These are phyloP conservation scores for Chaetogeoica ovagalla DNA, from an alignment of 2,888 invertebrate genomes.

Conservation along the genomic window DNA sequence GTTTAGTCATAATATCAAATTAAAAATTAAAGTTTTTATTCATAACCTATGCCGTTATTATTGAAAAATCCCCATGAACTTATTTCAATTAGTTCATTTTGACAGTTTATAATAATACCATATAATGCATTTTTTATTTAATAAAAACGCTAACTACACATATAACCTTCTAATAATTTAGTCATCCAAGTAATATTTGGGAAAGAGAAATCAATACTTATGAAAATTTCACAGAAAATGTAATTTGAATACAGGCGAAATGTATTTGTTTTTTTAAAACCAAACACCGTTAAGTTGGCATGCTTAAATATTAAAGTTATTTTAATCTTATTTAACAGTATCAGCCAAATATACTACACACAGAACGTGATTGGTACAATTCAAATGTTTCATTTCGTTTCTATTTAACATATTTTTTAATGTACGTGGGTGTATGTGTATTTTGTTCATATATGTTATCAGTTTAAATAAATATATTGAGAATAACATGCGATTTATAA, in stretches of 20 bases:
- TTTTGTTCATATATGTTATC: constrained; percentile 9
- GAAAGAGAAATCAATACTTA: neutral
- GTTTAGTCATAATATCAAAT: too few species aligned
- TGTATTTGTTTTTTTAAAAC: neutral
- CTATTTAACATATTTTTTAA: neutral
- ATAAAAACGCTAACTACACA: too few species aligned
- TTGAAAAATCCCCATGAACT: too few species aligned
- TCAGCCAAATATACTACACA: constrained; percentile 27
- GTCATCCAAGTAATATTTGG: neutral
- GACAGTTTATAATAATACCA: too few species aligned
- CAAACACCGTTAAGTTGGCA: constrained; percentile 29
- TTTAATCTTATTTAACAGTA: constrained; percentile 33
- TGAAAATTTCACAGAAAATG: neutral
- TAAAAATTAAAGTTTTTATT: too few species aligned
- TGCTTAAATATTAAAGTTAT: constrained; percentile 28
- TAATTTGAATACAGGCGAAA: constrained; percentile 4
- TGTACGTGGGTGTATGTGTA: too few species aligned
- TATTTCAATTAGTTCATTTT: too few species aligned
- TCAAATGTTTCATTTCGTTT: constrained; percentile 33
- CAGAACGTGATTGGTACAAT: neutral
- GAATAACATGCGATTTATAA: constrained; percentile 20
- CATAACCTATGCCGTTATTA: too few species aligned
- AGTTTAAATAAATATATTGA: constrained; percentile 16
- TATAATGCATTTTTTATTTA: too few species aligned
- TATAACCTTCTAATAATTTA: too few species aligned